Percentiles rank a stretch among this genome's conserved stretches.
Evolutionary conservation across 2,888 invertebrate genomes (phyloP).

Genomic region (Drosophila siamana): DNA sequence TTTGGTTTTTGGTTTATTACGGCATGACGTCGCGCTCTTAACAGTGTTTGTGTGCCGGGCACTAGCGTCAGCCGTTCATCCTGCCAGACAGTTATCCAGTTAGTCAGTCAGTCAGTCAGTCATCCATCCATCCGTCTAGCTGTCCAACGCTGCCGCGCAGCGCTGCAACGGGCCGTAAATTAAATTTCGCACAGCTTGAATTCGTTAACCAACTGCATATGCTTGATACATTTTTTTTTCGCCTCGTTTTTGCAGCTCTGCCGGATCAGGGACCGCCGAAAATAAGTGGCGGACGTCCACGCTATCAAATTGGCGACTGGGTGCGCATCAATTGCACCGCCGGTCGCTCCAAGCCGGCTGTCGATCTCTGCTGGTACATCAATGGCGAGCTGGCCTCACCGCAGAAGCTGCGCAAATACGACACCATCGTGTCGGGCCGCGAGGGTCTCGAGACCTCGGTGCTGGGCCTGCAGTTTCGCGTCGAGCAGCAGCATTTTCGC

Average conservation of each 20-base stretch:
- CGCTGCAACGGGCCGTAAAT: constrained; percentile 65
- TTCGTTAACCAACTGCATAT: constrained; percentile 47
- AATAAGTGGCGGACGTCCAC: constrained; percentile 87
- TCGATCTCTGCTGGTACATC: constrained; percentile 87
- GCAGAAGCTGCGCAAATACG: constrained; percentile 86
- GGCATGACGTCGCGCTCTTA: constrained; percentile 47
- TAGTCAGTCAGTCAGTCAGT: constrained; percentile 7
- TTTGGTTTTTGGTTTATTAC: constrained; percentile 73
- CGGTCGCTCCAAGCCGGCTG: constrained; percentile 88
- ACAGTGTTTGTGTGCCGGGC: constrained; percentile 25
- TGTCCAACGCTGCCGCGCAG: neutral
- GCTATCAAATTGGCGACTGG: constrained; percentile 88
- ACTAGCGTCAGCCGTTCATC: neutral
- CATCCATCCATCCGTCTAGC: too few relatives aligned
- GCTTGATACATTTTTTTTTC: constrained; percentile 21
- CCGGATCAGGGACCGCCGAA: constrained; percentile 87
- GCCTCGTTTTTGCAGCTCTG: constrained; percentile 86
- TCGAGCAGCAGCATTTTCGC: constrained; percentile 89
- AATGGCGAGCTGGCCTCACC: constrained; percentile 87
- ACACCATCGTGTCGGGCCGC: constrained; percentile 86
- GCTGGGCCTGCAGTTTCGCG: constrained; percentile 89
- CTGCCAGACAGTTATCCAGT: neutral
- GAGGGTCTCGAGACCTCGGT: constrained; percentile 89
- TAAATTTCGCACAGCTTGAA: constrained; percentile 66
- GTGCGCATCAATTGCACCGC: constrained; percentile 88